A percentile compares a stretch with the other conserved stretches of the same genome.
These are phyloP conservation scores for Leptobrachium ailaonicum DNA, from an alignment of 2,113 vertebrate species.

Conservation along the genomic window DNA sequence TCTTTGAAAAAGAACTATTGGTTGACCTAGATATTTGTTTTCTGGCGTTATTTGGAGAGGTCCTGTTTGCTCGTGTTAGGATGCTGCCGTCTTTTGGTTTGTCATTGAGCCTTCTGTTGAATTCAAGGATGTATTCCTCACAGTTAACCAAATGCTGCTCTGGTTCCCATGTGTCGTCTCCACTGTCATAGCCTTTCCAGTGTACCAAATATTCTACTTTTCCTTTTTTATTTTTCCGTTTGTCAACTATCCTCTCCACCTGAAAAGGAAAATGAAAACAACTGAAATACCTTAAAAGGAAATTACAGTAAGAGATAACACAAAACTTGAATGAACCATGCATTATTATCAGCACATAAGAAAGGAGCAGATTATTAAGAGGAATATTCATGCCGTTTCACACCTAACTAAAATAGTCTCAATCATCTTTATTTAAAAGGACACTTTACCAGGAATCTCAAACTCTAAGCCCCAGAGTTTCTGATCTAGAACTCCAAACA, in stretches of 20 bases:
- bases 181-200: constrained; percentile 90
- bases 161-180: constrained; percentile 95
- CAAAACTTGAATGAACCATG: too few relatives aligned
- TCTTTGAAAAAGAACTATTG: constrained; percentile 69
- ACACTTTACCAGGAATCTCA: too few relatives aligned
- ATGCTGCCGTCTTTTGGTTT: constrained; percentile 70
- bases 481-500: too few relatives aligned
- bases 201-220: constrained; percentile 90
- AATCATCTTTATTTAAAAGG: too few relatives aligned
- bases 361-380: too few relatives aligned
- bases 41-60: constrained; percentile 77
- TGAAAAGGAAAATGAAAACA: constrained; percentile 56
- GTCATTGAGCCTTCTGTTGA: constrained; percentile 79
- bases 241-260: constrained; percentile 93
- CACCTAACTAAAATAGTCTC: too few relatives aligned
- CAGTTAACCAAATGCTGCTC: constrained; percentile 92
- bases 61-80: constrained; percentile 79
- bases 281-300: not conserved
- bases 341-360: too few relatives aligned
- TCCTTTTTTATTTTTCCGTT: constrained; percentile 89
- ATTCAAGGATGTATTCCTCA: constrained; percentile 89
- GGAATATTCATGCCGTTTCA: too few relatives aligned
- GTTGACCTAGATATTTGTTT: constrained; percentile 80
- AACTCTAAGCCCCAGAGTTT: too few relatives aligned
- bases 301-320: too few relatives aligned